Evolutionary conservation across 2,888 invertebrate species (phyloP), one percentile per base, ranked within the genome.

Genomic region (Tipula confusa): DNA sequence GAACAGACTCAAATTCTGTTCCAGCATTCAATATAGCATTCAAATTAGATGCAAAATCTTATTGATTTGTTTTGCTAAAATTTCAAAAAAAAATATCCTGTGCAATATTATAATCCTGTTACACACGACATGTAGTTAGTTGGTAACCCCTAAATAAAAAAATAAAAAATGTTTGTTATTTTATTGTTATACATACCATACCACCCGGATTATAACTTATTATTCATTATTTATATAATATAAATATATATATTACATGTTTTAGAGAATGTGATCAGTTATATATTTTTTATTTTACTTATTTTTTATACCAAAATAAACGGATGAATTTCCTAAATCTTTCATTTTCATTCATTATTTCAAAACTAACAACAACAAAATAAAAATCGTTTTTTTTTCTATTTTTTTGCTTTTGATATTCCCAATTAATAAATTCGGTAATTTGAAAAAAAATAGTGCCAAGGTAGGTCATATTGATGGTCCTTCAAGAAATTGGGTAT

Each of bases 151-250:
- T 64, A 64, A 24, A 64, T 64, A 64, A 64, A 64, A 64, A 64
- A 64, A 64, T 64, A 64, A 64, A 64, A 64, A 64, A 64, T 64
- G 64, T 64, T 64, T 64, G 64, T 64, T 64, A 64, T 64, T 64
- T 64, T 64, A 64, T 64, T 24, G 64, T 64, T 64, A 64, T 64
- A 64, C 64, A 64, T 64, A 64, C 64, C 64, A 64, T 64, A 64
- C 64, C 64, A 64, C 64, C 64, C 6, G 64, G 64, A 64, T 64
- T 64, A 64, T 64, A 64, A 64, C 64, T 64, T 64, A 64, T 64
- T 64, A 64, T 64, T 64, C 64, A 24, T 18, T 64, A 43, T 7
- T 24, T 64, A 64, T 64, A 64, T 15, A 64, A 24, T 64, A 64
- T 64, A 64, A 24, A 24, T 43, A 36, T 15, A n/a, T 64, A 64